phyloP scores from a whole-genome alignment of 2,888 invertebrate genomes.

The Caenorhabditis becei region DNA sequence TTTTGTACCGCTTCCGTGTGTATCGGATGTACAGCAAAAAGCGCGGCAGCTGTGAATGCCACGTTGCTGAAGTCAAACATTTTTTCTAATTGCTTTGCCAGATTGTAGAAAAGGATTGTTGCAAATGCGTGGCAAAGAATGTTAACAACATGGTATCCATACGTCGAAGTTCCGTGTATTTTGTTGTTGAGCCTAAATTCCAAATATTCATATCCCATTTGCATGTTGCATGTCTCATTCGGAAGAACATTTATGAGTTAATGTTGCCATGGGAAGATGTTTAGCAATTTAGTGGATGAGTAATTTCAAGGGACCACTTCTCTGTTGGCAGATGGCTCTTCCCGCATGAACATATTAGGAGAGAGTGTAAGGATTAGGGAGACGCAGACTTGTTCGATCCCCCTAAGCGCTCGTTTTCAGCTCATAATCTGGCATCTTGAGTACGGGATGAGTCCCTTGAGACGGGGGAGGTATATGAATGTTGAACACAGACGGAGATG shows the following conservation, averaged over 20 bases:
- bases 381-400: constrained; percentile 40
- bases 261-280: constrained; percentile 51
- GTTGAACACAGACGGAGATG: constrained; percentile 27
- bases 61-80: constrained; percentile 20
- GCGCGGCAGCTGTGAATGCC: constrained; percentile 85
- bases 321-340: constrained; percentile 47
- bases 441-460: constrained; percentile 58
- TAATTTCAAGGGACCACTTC: constrained; percentile 54
- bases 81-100: constrained; percentile 44
- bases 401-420: constrained; percentile 47
- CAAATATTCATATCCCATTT: constrained; percentile 1
- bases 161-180: constrained; percentile 83
- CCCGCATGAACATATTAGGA: constrained; percentile 7
- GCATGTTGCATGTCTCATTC: constrained; percentile 36
- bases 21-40: constrained; percentile 94
- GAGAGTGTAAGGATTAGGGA: constrained; percentile 10
- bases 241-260: constrained; percentile 49
- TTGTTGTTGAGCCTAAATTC: constrained; percentile 84
- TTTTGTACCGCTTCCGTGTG: constrained; percentile 90
- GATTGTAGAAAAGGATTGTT: constrained; percentile 81
- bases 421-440: constrained; percentile 58
- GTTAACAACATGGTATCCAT: constrained; percentile 88
- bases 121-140: constrained; percentile 87
- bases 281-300: constrained; percentile 59
- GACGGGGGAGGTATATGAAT: constrained; percentile 18